phyloP scores from a whole-genome alignment of 2,797 vertebrate genomes.

The Gymnoscopelus braueri region DNA sequence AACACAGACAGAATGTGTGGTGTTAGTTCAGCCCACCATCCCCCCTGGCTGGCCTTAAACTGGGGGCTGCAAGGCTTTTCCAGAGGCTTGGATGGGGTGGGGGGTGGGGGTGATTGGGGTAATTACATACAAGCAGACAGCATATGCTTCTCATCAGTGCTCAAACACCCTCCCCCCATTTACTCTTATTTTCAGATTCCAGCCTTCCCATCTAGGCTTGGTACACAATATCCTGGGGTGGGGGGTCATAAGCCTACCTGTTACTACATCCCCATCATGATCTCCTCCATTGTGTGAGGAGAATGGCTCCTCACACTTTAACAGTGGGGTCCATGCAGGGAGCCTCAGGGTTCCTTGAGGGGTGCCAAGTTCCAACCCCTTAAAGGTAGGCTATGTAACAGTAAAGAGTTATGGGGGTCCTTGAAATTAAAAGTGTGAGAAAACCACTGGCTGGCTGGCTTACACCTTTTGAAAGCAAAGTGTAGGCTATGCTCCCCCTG shows the following conservation, averaged over 20 bases:
- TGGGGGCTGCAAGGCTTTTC: constrained; percentile 67
- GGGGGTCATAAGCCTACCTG: constrained; percentile 58
- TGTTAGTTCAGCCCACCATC: constrained; percentile 46
- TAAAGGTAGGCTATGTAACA: too few species aligned
- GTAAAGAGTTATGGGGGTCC: too few species aligned
- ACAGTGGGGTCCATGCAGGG: too few species aligned
- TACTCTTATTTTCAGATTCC: constrained; percentile 76
- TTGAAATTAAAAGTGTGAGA: too few species aligned
- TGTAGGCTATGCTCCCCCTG: too few species aligned
- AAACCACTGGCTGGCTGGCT: too few species aligned
- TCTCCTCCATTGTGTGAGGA: neutral
- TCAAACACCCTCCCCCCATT: constrained; percentile 72
- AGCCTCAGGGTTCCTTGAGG: too few species aligned
- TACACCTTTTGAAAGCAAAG: too few species aligned
- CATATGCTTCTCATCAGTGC: constrained; percentile 86
- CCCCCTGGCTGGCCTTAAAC: constrained; percentile 42
- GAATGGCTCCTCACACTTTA: too few species aligned
- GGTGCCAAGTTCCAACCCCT: too few species aligned
- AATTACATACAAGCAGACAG: constrained; percentile 84
- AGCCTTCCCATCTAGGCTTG: constrained; percentile 51
- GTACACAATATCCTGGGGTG: constrained; percentile 24
- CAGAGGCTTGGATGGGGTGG: constrained; percentile 56
- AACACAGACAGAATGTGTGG: constrained; percentile 71
- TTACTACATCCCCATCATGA: neutral
- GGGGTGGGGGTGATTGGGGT: constrained; percentile 72